A percentile compares a stretch with the other conserved stretches of the same genome.
phyloP scores from a whole-genome alignment of 2,113 vertebrate genomes.

The Macroglossus sobrinus region DNA sequence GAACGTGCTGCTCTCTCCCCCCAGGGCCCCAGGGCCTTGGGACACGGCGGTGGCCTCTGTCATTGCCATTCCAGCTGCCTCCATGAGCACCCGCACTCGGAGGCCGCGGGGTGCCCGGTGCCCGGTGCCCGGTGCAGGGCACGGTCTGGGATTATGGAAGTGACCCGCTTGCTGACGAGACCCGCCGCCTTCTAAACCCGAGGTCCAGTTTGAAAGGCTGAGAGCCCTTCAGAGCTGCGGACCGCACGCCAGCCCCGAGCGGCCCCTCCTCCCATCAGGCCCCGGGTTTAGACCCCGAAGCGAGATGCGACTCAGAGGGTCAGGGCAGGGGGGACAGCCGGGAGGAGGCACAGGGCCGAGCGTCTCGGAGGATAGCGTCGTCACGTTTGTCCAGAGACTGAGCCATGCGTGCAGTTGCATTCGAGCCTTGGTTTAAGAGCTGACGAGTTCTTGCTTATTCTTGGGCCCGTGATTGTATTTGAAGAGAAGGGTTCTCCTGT shows the following conservation, averaged over 20 bases:
- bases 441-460: not conserved
- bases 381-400: not conserved
- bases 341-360: too few species aligned
- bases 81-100: not conserved
- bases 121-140: not conserved
- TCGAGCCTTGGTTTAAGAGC: not conserved
- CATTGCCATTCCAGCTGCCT: not conserved
- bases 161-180: slow-evolving; percentile 43
- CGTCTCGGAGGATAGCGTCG: not conserved
- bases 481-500: not conserved
- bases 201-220: slow-evolving; percentile 69
- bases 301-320: not conserved
- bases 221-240: slow-evolving; percentile 50
- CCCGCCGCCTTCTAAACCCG: slow-evolving; percentile 8
- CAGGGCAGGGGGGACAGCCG: not conserved
- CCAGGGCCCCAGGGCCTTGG: not conserved
- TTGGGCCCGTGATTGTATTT: not conserved
- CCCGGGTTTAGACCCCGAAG: not conserved
- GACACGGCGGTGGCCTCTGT: not conserved
- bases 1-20: not conserved
- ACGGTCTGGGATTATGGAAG: slow-evolving; percentile 56
- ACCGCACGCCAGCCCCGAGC: slow-evolving; percentile 8
- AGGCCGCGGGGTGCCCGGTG: not conserved
- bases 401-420: not conserved
- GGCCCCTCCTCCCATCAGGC: not conserved